A percentile compares a stretch with the other conserved stretches of the same genome.
Evolutionary conservation across 2,797 vertebrate species (phyloP).

Genomic region (Otus scops): DNA sequence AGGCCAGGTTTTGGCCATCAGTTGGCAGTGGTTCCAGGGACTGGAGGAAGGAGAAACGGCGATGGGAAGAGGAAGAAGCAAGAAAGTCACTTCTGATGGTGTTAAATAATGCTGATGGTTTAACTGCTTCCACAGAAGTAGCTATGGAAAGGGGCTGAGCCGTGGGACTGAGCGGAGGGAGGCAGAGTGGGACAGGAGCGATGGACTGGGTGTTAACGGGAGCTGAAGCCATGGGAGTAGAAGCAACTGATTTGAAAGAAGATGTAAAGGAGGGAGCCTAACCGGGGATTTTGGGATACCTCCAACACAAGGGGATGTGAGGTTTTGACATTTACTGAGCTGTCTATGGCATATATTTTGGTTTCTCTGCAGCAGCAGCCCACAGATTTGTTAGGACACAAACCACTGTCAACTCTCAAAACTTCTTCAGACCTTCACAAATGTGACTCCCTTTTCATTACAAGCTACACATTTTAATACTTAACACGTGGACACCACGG

Average conservation of each 20-base stretch:
- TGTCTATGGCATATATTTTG: neutral
- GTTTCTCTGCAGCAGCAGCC: neutral
- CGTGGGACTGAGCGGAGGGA: neutral
- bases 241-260: neutral
- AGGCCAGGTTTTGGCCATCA: constrained; percentile 15
- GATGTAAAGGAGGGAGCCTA: neutral
- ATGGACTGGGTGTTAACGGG: fast-evolving
- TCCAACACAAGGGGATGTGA: neutral
- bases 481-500: fast-evolving
- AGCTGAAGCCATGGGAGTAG: neutral
- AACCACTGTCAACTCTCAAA: neutral
- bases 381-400: neutral
- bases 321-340: neutral
- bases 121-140: neutral
- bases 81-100: neutral
- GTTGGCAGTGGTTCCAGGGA: neutral
- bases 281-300: neutral
- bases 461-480: neutral
- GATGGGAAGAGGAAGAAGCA: neutral
- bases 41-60: neutral
- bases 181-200: neutral
- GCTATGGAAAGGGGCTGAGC: neutral
- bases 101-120: neutral
- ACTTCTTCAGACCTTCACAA: neutral
- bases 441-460: neutral